These are phyloP conservation scores for Cloeon dipterum DNA, from an alignment of 2,888 invertebrate genomes.

Conservation along the genomic window DNA sequence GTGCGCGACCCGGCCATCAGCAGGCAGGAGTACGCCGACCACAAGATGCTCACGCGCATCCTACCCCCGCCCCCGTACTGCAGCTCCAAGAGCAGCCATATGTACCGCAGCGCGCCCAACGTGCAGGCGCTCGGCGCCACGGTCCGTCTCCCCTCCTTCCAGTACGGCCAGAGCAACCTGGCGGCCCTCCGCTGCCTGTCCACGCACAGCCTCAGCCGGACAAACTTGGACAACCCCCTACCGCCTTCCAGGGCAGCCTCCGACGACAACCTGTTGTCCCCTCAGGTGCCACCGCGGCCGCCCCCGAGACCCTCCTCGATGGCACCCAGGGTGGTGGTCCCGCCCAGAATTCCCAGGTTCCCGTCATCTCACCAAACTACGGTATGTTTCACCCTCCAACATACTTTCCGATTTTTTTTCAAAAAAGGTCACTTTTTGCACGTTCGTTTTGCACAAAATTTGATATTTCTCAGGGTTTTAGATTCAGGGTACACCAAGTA, in stretches of 20 bases:
- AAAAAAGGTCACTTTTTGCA: too few relatives aligned
- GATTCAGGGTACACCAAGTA: too few relatives aligned
- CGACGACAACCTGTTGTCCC: slow-evolving; percentile 48
- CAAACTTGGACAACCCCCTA: neutral
- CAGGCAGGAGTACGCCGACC: slow-evolving; percentile 76
- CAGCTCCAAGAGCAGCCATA: slow-evolving; percentile 39
- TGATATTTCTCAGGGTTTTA: too few relatives aligned
- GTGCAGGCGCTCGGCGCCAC: slow-evolving; percentile 21
- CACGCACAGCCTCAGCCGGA: neutral
- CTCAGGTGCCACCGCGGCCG: slow-evolving; percentile 13
- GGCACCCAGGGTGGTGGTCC: slow-evolving; percentile 14
- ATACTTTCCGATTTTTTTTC: too few relatives aligned
- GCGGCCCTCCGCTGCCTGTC: neutral
- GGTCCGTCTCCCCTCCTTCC: slow-evolving; percentile 33
- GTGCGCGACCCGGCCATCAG: slow-evolving; percentile 73
- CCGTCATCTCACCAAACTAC: too few relatives aligned
- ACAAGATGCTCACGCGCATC: slow-evolving; percentile 38
- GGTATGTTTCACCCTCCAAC: too few relatives aligned
- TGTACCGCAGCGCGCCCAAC: slow-evolving; percentile 66
- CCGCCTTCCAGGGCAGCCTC: slow-evolving; percentile 38
- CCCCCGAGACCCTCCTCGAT: slow-evolving; percentile 25
- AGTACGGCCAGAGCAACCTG: neutral
- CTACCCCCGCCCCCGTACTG: slow-evolving; percentile 28
- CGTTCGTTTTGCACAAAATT: too few relatives aligned
- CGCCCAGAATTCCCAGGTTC: neutral